Conservation (phyloP, 2,797 vertebrate species). For the Molossus molossus region DNA sequence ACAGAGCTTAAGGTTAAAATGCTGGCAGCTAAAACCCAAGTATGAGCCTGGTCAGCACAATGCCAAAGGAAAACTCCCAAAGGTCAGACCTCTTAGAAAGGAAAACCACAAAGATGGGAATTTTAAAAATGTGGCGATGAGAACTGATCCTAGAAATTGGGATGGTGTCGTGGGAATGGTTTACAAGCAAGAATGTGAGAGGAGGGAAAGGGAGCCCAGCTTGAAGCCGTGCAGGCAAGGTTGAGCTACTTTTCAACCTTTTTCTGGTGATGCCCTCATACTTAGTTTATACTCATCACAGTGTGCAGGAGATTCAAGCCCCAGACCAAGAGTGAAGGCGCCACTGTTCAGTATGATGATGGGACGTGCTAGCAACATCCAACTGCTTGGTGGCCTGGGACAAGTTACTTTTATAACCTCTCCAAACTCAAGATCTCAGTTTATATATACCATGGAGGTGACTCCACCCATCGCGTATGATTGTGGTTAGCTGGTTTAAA, state of each 20-base stretch:
- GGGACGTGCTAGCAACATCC: background rate
- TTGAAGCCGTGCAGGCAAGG: background rate
- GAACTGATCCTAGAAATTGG: constrained; percentile 25
- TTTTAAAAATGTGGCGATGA: constrained; percentile 67
- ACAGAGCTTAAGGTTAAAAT: background rate
- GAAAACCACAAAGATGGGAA: constrained; percentile 77
- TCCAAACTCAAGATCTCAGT: background rate
- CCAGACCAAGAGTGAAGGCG: background rate
- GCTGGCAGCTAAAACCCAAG: constrained; percentile 39
- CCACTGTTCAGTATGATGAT: background rate
- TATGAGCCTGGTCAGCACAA: constrained; percentile 66
- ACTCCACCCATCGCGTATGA: background rate
- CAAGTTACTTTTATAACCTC: background rate
- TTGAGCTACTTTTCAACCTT: background rate
- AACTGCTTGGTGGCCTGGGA: accelerated
- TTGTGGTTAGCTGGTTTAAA: background rate
- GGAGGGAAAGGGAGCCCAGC: background rate
- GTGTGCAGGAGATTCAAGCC: background rate
- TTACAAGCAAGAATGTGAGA: constrained; percentile 28
- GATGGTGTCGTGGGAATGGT: constrained; percentile 38
- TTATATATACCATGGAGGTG: background rate
- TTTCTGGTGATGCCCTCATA: background rate
- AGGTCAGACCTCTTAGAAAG: constrained; percentile 68
- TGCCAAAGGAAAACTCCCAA: constrained; percentile 25
- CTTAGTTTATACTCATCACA: background rate